Base-by-base conservation (phyloP, 2,113 vertebrate genomes). In the Beaufortia kweichowensis region DNA sequence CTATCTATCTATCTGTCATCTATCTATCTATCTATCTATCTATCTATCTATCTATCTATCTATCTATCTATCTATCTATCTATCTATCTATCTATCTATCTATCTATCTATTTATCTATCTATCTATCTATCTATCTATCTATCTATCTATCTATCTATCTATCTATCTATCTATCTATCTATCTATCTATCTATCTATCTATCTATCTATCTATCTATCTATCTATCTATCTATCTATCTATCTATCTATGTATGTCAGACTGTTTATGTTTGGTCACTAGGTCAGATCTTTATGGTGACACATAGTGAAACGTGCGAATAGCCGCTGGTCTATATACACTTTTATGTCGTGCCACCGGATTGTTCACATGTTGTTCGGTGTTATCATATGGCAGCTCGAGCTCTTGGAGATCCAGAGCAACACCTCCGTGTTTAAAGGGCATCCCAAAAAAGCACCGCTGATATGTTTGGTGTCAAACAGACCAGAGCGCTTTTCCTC, bases 401-500 rank as follows among this genome's bases (percentile, higher is more conserved):
- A 61, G 83, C 68, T 86, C 31, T 83, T 81, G 63, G 76, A 91
- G 89, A 91, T 68, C 74, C 75, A 48, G 80, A 76, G 67, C 56
- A 78, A 78, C n/a, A 80, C 70, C 62, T 75, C 78, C 68, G 77
- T 64, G 70, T 84, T 80, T 74, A 84, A 86, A 80, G 86, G 81
- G 83, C 84, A 84, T 76, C 80, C 77, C 79, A 80, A 78, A 80
- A 19, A 81, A 75, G 71, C 72, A 85, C 66, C 46, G 76, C 78
- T 74, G 90, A 88, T 64, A 94, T 94, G 92, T 85, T 84, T 53
- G 77, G 71, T 84, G 77, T 65, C 91, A 92, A 88, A 85, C 91
- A 95, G 84, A 90, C 90, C 69, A 83, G 93, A 71, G 87, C 93
- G 63, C 84, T 94, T 84, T 80, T 93, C 66, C 91, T 96, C 68